Evolutionary conservation across 1,140 invertebrate species (phyloP), one percentile per base, ranked within the genome.

Genomic region (Bathynomus jamesi): DNA sequence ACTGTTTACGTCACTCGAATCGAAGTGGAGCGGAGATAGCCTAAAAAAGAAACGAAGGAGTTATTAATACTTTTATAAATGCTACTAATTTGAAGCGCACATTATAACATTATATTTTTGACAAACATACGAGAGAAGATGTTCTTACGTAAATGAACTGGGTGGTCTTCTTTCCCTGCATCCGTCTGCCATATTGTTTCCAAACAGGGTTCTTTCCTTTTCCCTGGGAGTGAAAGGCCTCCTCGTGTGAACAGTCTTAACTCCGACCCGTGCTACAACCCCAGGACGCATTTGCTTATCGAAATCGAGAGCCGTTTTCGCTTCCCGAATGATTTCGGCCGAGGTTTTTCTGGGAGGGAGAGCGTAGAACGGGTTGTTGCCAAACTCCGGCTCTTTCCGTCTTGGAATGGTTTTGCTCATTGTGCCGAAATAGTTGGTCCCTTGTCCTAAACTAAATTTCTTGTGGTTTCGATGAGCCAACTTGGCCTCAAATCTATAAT

Each of bases 191-290:
- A 84, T 82, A 29, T 80, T 72, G 71, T 85, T 85, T 62, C 89
- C 89, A 82, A 90, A 89, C 10, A 91, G 82, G 3, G 87, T 86
- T 63, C 91, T 83, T 69, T 90, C 87, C 29, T 89, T 87, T 68
- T 91, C 90, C 28, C 88, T 84, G 7, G 91, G 91, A 10, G 91
- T 93, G 78, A 90, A 92, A 3, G 91, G 91, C 29, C 91, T 83
- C 70, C 89, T 86, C 0, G 90, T 91, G 78, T 88, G 86, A 46
- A 91, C 83, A 65, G 87, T 76, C 27, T 69, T 28, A 32, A 76
- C 75, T 29, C 71, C 75, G 28, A 69, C 61, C 17, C 75, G 61
- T 28, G 69, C 71, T 32, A 71, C 27, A 11, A 79, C 2, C 85
- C 83, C 11, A 86, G 70, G 8, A 76, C 62, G 64, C 25, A 28